Evolutionary conservation across 2,888 invertebrate species (phyloP).

Genomic region (Ophonus ardosiacus): DNA sequence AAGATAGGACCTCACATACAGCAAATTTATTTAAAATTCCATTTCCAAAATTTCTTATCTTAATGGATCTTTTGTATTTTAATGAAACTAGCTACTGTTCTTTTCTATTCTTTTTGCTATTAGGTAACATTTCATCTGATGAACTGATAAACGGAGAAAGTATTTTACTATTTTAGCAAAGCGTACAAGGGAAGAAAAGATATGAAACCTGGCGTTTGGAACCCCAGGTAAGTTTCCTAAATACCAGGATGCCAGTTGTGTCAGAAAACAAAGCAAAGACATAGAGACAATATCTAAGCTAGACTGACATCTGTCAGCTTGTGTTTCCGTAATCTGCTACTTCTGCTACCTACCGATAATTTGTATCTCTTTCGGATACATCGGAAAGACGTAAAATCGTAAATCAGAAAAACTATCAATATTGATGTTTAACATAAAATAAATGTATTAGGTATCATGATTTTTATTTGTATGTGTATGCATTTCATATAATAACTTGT

Average conservation of each 20-base stretch:
- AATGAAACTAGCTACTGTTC: neutral
- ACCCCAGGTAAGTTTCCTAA: slow-evolving; percentile 27
- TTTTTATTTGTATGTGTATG: too few relatives aligned
- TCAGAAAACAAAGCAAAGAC: slow-evolving; percentile 34
- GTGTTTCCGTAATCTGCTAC: slow-evolving; percentile 8
- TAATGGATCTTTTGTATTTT: neutral
- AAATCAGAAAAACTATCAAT: too few relatives aligned
- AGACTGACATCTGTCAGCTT: slow-evolving; percentile 28
- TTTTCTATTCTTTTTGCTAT: neutral
- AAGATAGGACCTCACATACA: neutral
- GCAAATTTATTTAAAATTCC: neutral
- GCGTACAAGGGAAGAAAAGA: neutral
- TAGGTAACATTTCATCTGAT: slow-evolving; percentile 4
- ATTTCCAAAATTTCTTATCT: neutral
- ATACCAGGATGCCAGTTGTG: slow-evolving; percentile 30
- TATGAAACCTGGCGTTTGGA: neutral
- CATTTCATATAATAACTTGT: too few relatives aligned
- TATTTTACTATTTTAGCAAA: slow-evolving; percentile 31
- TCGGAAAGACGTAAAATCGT: too few relatives aligned
- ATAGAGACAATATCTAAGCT: slow-evolving; percentile 26
- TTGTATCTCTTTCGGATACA: neutral
- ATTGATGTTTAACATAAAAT: too few relatives aligned
- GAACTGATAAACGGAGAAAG: slow-evolving; percentile 7
- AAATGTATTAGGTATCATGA: too few relatives aligned
- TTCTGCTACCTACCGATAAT: slow-evolving; percentile 14